Evolutionary conservation across 2,888 invertebrate species (phyloP), one percentile per base, ranked within the genome.

Genomic region (Drosophila prostipennis): DNA sequence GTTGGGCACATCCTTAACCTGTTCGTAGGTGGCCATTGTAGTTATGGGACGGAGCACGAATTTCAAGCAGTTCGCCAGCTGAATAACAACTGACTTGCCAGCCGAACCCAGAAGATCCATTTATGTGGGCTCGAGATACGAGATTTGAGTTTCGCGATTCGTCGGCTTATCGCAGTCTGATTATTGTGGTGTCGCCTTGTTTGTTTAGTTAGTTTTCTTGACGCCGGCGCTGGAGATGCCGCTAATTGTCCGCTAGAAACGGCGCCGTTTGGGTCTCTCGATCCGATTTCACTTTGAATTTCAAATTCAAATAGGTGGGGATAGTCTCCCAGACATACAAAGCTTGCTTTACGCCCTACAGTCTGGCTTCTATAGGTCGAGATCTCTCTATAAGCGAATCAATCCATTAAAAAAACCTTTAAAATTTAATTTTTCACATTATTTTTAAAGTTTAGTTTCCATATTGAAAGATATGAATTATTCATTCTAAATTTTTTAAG

Each of bases 1-100:
- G 72, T 93, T 92, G 65, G 92, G 92, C 49, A 93, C 91, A 46
- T 93, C 92, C 87, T 93, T 92, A n/a, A 94, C 85, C 76, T 93
- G 92, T 48, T 93, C 92, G 76, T 92, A 93, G 2, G 87, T 90
- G 51, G 91, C 92, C 86, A 91, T 91, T 69, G 46, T 74, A 13
- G 29, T 16, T 6, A 56, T n/a, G 57, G 26, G 32, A 4, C 19
- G 39, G 8, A 34, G 10, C 16, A 32, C n/a, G 48, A 58, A 74
- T 61, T 80, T 81, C 72, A 72, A 70, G 39, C 53, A 16, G 58
- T n/a, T 69, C 29, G 78, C 70, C 23, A 45, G 71, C 46, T 58
- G 54, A 36, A 39, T 51, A 46, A 58, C 69, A 69, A 85, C 83
- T 82, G 77, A 77, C 55, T 75, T 75, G 53, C 57, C 48, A 34